Conservation (phyloP, 2,113 vertebrate genomes). For the Platichthys stellatus region DNA sequence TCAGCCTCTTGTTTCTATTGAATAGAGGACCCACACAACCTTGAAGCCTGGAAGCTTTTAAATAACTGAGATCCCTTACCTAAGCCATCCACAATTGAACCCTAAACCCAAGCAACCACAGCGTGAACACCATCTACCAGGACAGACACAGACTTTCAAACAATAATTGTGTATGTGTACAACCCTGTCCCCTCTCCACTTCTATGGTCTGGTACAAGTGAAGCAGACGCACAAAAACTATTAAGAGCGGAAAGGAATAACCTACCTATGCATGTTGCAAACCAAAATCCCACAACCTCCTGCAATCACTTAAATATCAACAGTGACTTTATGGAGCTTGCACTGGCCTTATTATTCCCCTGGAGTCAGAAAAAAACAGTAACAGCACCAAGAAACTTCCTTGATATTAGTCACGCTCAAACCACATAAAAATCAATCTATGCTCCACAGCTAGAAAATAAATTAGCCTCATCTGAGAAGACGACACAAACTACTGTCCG, state of each 20-base stretch:
- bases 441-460: not conserved
- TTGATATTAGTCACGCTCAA: constrained; percentile 27
- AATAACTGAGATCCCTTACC: constrained; percentile 22
- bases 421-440: constrained; percentile 7
- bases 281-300: too few species aligned
- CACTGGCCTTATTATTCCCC: not conserved
- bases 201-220: constrained; percentile 23
- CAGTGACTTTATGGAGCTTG: too few species aligned
- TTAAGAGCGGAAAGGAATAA: not conserved
- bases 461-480: constrained; percentile 3
- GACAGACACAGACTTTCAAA: constrained; percentile 25
- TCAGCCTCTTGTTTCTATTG: not conserved
- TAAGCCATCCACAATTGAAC: constrained; percentile 9
- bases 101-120: constrained; percentile 27
- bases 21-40: constrained; percentile 5
- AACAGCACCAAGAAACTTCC: constrained; percentile 9
- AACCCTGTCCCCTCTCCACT: constrained; percentile 32
- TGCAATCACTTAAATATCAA: too few species aligned
- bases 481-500: not conserved
- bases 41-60: constrained; percentile 14
- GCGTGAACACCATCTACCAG: not conserved
- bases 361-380: constrained; percentile 32
- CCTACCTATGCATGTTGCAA: not conserved
- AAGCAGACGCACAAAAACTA: not conserved
- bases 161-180: constrained; percentile 35